Conservation (phyloP, 2,888 invertebrate genomes). For the Leptinotarsa haldemani region DNA sequence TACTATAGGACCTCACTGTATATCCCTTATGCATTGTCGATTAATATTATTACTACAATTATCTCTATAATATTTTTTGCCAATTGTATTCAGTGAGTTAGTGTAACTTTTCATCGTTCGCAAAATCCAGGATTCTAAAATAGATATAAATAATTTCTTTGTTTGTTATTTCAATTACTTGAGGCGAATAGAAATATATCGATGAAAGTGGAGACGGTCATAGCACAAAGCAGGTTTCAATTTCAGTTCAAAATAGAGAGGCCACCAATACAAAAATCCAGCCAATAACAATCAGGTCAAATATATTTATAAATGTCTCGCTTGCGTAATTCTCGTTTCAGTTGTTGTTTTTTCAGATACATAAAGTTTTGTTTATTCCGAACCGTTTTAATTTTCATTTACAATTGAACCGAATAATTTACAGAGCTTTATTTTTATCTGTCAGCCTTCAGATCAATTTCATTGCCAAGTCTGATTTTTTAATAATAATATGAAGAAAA, state of each 20-base stretch:
- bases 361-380: conserved; percentile 4
- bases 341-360: conserved; percentile 4
- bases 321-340: conserved; percentile 10
- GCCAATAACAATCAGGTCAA: conserved; percentile 16
- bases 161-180: too few species aligned
- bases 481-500: background rate
- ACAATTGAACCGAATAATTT: conserved; percentile 12
- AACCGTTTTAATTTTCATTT: conserved; percentile 2
- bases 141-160: too few species aligned
- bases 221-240: background rate
- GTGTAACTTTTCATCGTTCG: too few species aligned
- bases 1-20: too few species aligned
- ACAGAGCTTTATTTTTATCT: conserved; percentile 11
- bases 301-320: conserved; percentile 14
- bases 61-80: too few species aligned
- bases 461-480: conserved; percentile 16
- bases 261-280: conserved; percentile 13
- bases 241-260: conserved; percentile 6
- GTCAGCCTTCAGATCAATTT: conserved; percentile 2
- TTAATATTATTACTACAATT: too few species aligned
- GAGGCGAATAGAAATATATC: too few species aligned
- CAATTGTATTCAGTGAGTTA: too few species aligned
- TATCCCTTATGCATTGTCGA: too few species aligned
- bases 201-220: too few species aligned
- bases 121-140: too few species aligned